These are phyloP conservation scores for Tachystola acroxantha DNA, from an alignment of 2,888 invertebrate species.

Conservation along the genomic window DNA sequence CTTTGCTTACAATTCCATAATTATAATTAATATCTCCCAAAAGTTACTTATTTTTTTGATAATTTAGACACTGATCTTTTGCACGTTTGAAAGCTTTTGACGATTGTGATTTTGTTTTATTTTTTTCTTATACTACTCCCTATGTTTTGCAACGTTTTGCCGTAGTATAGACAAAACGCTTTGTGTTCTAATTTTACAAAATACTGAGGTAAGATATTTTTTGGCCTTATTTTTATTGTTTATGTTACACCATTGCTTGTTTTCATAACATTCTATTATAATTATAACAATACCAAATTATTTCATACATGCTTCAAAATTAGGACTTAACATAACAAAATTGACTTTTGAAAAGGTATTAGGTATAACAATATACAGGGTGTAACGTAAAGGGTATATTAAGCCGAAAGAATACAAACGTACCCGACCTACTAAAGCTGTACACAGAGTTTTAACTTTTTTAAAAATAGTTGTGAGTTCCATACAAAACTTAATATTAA, in stretches of 20 bases:
- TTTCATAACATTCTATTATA: conserved; percentile 1
- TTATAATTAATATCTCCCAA: too few relatives aligned
- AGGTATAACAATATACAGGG: too few relatives aligned
- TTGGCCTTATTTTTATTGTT: conserved; percentile 3
- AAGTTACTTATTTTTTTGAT: too few relatives aligned
- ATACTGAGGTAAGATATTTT: conserved; percentile 54
- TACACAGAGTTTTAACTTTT: too few relatives aligned
- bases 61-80: too few relatives aligned
- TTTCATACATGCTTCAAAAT: conserved; percentile 17
- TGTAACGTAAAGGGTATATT: too few relatives aligned
- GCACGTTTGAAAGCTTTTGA: conserved; percentile 79
- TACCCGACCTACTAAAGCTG: too few relatives aligned
- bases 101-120: conserved; percentile 77
- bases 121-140: conserved; percentile 42
- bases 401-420: too few relatives aligned
- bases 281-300: conserved; percentile 9
- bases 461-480: too few relatives aligned
- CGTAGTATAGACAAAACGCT: conserved; percentile 37
- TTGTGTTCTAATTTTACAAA: conserved; percentile 39
- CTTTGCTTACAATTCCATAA: too few relatives aligned
- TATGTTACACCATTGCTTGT: conserved; percentile 6
- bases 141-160: conserved; percentile 41
- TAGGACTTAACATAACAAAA: background rate
- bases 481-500: too few relatives aligned
- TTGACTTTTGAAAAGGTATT: too few relatives aligned